Percentiles rank a stretch among this genome's conserved stretches.
Conservation (phyloP, 2,888 invertebrate species). For the Apamea crenata region DNA sequence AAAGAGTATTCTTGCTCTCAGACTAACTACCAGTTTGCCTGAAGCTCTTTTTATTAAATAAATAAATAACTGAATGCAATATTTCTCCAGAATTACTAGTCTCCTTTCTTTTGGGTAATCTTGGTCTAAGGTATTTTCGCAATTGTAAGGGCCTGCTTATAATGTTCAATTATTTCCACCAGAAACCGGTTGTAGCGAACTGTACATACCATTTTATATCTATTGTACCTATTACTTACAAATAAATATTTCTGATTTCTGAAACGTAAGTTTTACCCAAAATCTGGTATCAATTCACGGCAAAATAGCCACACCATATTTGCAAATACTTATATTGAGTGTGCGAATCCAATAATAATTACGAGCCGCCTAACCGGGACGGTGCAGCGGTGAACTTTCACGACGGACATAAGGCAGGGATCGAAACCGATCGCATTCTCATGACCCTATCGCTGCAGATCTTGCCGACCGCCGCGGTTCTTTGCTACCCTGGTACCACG, state of each 20-base stretch:
- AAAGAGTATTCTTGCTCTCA: neutral
- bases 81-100: neutral
- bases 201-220: too few relatives aligned
- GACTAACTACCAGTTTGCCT: neutral
- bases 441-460: slow-evolving; percentile 66
- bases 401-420: slow-evolving; percentile 56
- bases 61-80: neutral
- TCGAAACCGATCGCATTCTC: slow-evolving; percentile 69
- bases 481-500: slow-evolving; percentile 65
- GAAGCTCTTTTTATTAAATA: neutral
- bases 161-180: neutral
- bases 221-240: too few relatives aligned
- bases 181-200: too few relatives aligned
- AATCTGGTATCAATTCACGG: neutral
- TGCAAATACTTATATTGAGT: slow-evolving; percentile 44
- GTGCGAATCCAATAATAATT: slow-evolving; percentile 60
- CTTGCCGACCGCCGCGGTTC: slow-evolving; percentile 58
- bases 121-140: neutral
- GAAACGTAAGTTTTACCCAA: neutral
- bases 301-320: slow-evolving; percentile 45
- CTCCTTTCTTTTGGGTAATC: neutral
- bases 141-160: neutral
- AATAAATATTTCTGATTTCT: too few relatives aligned
- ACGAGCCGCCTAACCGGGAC: slow-evolving; percentile 70
- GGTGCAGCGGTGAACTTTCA: slow-evolving; percentile 71